Evolutionary conservation across 2,888 invertebrate genomes (phyloP).

Genomic region (Slavum lentiscoides): DNA sequence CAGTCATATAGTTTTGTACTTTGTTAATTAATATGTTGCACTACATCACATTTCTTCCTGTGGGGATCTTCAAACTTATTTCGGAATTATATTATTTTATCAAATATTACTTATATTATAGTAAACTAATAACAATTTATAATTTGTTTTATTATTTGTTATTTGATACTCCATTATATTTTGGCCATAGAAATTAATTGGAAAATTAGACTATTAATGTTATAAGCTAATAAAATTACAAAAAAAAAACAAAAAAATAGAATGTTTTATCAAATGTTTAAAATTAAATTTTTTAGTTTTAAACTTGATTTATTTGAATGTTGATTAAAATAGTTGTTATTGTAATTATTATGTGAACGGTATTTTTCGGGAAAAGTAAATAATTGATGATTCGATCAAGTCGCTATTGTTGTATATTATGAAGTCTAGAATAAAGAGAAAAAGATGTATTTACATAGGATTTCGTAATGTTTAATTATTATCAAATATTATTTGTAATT

Average conservation of each 20-base stretch:
- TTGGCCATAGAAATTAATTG: background rate
- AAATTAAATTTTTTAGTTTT: background rate
- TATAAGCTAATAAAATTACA: background rate
- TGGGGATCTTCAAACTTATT: background rate
- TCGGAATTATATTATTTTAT: background rate
- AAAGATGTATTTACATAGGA: no score
- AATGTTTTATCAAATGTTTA: background rate
- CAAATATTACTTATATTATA: background rate
- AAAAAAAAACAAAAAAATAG: no score
- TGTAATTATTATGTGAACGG: no score
- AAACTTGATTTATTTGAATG: background rate
- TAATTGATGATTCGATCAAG: no score
- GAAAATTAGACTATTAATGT: background rate
- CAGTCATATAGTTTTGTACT: constrained; percentile 14
- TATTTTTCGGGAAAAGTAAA: no score
- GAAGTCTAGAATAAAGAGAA: no score
- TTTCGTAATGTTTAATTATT: no score
- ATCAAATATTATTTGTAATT: no score
- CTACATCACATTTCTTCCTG: background rate
- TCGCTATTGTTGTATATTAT: no score
- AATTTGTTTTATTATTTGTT: constrained; percentile 2
- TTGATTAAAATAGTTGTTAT: background rate
- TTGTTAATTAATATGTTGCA: constrained; percentile 14
- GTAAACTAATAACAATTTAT: background rate
- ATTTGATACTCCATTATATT: background rate